These are phyloP conservation scores for Plectropomus leopardus DNA, from an alignment of 2,113 vertebrate genomes.

Conservation along the genomic window DNA sequence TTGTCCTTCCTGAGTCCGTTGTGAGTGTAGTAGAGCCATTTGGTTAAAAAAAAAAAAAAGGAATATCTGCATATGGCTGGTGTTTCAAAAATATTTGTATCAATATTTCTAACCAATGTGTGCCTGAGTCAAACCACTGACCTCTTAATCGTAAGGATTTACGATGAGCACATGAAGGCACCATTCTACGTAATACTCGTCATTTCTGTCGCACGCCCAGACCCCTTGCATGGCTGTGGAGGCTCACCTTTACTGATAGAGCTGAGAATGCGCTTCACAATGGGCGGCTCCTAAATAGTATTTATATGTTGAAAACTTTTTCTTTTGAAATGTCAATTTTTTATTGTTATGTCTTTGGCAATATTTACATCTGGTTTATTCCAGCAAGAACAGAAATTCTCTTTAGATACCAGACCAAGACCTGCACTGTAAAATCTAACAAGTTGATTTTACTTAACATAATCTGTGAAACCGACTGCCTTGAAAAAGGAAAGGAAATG, in stretches of 20 bases:
- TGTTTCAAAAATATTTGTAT: too few relatives aligned
- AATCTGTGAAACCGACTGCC: too few relatives aligned
- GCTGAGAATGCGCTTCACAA: neutral
- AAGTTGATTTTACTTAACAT: too few relatives aligned
- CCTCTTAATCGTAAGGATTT: neutral
- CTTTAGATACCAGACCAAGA: too few relatives aligned
- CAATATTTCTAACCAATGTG: neutral
- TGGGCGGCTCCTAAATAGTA: neutral
- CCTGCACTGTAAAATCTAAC: too few relatives aligned
- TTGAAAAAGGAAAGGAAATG: too few relatives aligned
- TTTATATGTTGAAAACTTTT: too few relatives aligned
- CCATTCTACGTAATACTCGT: neutral
- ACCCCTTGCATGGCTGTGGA: slow-evolving; percentile 11
- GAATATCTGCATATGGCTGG: neutral
- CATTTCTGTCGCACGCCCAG: neutral
- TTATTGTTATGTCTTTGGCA: too few relatives aligned
- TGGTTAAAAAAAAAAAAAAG: neutral
- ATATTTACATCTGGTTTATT: neutral
- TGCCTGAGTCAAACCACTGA: neutral
- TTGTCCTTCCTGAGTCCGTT: too few relatives aligned
- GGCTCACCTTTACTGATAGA: slow-evolving; percentile 23
- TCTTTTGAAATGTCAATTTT: neutral
- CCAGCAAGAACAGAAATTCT: neutral
- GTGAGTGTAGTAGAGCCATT: neutral
- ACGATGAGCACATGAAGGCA: neutral